Percentiles rank a stretch among this genome's conserved stretches.
phyloP scores from a whole-genome alignment of 1,140 invertebrate genomes.

The Drosophila watanabei region DNA sequence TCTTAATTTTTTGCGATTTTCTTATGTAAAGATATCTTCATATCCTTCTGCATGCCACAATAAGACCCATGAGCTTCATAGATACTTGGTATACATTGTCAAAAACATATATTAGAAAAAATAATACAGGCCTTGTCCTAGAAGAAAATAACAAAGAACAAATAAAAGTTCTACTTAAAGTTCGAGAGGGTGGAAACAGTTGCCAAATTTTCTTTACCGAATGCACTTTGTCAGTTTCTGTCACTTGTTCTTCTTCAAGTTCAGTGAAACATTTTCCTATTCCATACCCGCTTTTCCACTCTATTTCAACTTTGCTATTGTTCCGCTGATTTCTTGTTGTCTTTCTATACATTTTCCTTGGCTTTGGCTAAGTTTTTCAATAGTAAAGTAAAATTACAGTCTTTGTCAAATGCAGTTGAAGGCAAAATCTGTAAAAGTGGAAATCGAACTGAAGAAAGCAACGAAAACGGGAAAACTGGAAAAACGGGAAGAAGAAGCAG shows the following conservation, averaged over 20 bases:
- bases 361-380: constrained; percentile 17
- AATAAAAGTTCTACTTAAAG: constrained; percentile 6
- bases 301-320: constrained; percentile 20
- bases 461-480: constrained; percentile 13
- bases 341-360: constrained; percentile 14
- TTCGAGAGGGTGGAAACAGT: constrained; percentile 20
- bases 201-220: constrained; percentile 36
- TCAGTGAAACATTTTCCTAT: constrained; percentile 53
- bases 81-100: background rate
- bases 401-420: constrained; percentile 70
- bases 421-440: constrained; percentile 62
- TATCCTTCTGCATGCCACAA: no score
- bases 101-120: background rate
- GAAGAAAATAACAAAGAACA: background rate
- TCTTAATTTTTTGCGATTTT: background rate
- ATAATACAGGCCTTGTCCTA: background rate
- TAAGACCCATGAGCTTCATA: background rate
- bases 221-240: constrained; percentile 77
- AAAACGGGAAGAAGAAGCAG: constrained; percentile 10
- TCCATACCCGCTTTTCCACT: constrained; percentile 6
- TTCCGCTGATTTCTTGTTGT: constrained; percentile 9
- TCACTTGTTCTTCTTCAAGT: constrained; percentile 61
- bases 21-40: background rate
- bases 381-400: constrained; percentile 66
- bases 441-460: constrained; percentile 40